Evolutionary conservation across 1,140 invertebrate species (phyloP), one percentile per base, ranked within the genome.

Genomic region (Octopus sinensis): DNA sequence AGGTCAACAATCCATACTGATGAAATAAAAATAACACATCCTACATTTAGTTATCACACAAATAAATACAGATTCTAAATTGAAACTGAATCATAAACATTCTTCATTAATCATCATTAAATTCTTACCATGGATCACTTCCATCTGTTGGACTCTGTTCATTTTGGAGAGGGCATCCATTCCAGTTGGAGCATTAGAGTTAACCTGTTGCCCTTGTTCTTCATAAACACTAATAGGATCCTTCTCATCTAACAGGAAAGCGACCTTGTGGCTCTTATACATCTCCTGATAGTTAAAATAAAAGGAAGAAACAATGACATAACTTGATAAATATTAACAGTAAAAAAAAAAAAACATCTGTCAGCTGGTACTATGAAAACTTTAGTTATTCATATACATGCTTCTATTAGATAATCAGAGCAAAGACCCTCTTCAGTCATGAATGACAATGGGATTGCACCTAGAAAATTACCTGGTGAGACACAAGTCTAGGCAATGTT

Each of bases 171-270:
- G 91, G 12, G 94, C 94, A 85, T 94, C 92, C 87, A 96, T 92
- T 73, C 94, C 95, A 88, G 93, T 93, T 87, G 96, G 95, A 78
- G 93, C 93, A 5, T 87, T 87, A n/a, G 80, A 79, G 79, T 80
- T 87, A 17, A 78, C 56, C 6, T 77, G 76, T 76, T 88, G 88
- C 0, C 91, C 91, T 84, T 94, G 93, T 86, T 94, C 94, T 91
- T 98, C 96, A 90, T 98, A 98, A 1, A 93, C 93, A 82, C 93
- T 93, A 0, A 97, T 95, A 51, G 95, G 96, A 87, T 99, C 97
- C 84, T 94, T 93, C 12, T 92, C 90, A 91, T 98, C 96, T 6
- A 94, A 89, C 56, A 98, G 89, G 91, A 94, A 98, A 75, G 83
- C 82, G 53, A 91, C 84, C 6, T 82, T 79, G 52, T 84, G 77